A percentile compares a stretch with the other conserved stretches of the same genome.
These are phyloP conservation scores for Musca domestica DNA, from an alignment of 1,140 invertebrate genomes.

Conservation along the genomic window DNA sequence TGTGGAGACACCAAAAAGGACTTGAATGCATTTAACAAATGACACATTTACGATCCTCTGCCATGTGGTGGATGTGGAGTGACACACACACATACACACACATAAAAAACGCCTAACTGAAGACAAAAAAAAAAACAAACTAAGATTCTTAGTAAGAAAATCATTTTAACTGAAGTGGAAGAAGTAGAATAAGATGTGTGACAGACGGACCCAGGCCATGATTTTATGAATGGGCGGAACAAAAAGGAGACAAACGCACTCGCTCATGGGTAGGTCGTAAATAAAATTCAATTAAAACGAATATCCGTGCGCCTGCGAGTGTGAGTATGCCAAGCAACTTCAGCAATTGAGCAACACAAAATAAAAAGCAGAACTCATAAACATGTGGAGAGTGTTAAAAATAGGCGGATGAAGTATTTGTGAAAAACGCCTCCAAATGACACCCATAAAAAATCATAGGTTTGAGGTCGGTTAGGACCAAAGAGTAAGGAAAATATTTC, in stretches of 20 bases:
- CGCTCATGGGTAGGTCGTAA: neutral
- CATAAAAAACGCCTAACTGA: neutral
- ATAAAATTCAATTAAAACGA: constrained; percentile 14
- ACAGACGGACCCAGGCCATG: too few species aligned
- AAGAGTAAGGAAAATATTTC: too few species aligned
- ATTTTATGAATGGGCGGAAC: too few species aligned
- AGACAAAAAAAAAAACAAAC: too few species aligned
- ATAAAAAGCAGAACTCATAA: neutral
- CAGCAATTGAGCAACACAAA: neutral
- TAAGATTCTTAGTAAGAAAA: too few species aligned
- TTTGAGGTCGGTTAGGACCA: too few species aligned
- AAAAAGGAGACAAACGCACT: too few species aligned
- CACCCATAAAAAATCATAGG: constrained; percentile 14
- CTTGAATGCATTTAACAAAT: constrained; percentile 18
- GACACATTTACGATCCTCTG: constrained; percentile 12
- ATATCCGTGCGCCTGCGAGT: neutral
- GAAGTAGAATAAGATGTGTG: too few species aligned
- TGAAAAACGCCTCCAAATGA: constrained; percentile 17
- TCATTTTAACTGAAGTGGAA: too few species aligned
- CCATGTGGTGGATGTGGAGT: neutral
- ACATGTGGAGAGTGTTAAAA: constrained; percentile 12
- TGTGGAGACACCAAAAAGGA: neutral
- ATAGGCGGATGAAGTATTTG: constrained; percentile 9
- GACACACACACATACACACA: neutral
- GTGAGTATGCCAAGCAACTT: neutral